Evolutionary conservation across 64 coral and sea anemone genomes (phyloP), one percentile per base, ranked within the genome.

Genomic region (Acropora tenuis): DNA sequence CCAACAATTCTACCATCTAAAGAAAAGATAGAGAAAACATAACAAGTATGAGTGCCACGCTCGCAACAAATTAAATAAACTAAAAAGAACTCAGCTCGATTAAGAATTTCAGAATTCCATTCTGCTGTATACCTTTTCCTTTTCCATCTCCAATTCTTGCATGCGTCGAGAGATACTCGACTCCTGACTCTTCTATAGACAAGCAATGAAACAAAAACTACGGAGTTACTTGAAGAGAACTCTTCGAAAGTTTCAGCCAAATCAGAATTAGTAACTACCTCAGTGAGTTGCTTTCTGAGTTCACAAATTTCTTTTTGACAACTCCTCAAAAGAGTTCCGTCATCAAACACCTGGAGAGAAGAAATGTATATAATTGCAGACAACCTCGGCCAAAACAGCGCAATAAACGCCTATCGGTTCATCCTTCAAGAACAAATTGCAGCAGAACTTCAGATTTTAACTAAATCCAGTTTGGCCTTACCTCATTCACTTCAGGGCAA

Each of bases 401-500:
- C 6, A 55, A 55, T 5, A 2, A 55, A 8, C 12, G 48, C 17
- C 17, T 50, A 47, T 50, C 17, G 52, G 52, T 10, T 5, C 6
- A 5, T 10, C 6, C 10, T 55, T 55, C 10, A 10, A 5, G 10
- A 8, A 55, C 52, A 10, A 55, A 0, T 55, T 55, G 10, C 52
- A 8, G 60, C 60, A 15, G 16, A 15, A 63, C 7, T 13, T 10
- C 60, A 63, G 12, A 47, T 18, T 17, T n/a, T n/a, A n/a, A n/a
- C n/a, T 3, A 44, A 18, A 55, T 20, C 46, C 11, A 47, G 18
- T 16, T 47, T 79, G 77, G 45, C 17, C 45, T 59, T 93, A 96
- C 94, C 81, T 96, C 96, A 59, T 98, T 98, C 4, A 98, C 93
- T 78, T 92, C 90, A 17, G 96, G 96, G 3, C 87, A 81, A 74